Evolutionary conservation across 1,140 invertebrate genomes (phyloP).

Genomic region (Plectrocnemia conspersa): DNA sequence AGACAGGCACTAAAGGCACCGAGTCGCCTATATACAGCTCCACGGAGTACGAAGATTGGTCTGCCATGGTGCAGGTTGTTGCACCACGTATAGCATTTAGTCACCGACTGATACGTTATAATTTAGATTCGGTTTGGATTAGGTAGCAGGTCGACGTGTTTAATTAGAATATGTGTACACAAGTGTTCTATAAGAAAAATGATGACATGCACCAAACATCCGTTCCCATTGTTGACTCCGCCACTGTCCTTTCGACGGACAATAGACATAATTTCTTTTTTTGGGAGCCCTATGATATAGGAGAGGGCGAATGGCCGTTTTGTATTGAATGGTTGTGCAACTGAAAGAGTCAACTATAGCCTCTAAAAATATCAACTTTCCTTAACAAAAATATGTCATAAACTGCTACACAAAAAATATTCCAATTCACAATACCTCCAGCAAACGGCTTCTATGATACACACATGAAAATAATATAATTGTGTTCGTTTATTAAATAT

Average conservation of each 20-base stretch:
- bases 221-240: conserved; percentile 25
- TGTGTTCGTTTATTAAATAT: no score
- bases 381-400: no score
- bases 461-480: no score
- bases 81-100: conserved; percentile 25
- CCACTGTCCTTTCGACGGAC: neutral
- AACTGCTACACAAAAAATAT: no score
- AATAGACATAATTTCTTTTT: no score
- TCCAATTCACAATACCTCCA: no score
- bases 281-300: no score
- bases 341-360: no score
- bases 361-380: no score
- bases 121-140: conserved; percentile 25
- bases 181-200: conserved; percentile 33
- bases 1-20: conserved; percentile 24
- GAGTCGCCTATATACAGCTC: conserved; percentile 27
- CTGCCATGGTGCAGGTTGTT: conserved; percentile 19
- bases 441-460: no score
- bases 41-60: conserved; percentile 19
- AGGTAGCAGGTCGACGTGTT: conserved; percentile 17
- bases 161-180: conserved; percentile 30
- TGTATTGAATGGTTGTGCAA: no score
- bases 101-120: conserved; percentile 28
- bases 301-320: no score
- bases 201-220: conserved; percentile 34